Base-by-base conservation (phyloP, 2,797 vertebrate genomes). In the Lacerta bilineata region DNA sequence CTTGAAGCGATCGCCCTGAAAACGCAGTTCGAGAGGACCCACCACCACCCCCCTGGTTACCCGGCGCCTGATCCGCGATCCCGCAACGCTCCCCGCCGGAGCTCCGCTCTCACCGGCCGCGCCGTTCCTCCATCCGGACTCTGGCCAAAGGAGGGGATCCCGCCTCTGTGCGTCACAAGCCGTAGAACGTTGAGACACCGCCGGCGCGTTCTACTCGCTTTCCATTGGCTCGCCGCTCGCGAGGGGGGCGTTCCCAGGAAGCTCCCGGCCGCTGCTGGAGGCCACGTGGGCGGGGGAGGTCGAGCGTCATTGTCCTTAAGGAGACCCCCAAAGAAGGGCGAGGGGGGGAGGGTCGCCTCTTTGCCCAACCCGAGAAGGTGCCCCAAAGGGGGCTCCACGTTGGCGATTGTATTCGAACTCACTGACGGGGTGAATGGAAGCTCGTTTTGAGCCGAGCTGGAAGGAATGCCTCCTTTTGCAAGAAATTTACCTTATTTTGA, bases 141-240 rank as follows among this genome's bases (percentile, higher is more conserved):
- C 66, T 2, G 66, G 23, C 20, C 66, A 0, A 69, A 69, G 27
- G 61, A 55, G 36, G 80, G 13, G 41, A 17, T 3, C 6, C 8
- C 8, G 8, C 25, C 39, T 11, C 9, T 3, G 27, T 0, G 4
- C 41, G 5, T 29, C n/a, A 43, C 69, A 13, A 13, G 39, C 33
- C 8, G 2, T 13, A 0, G 46, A 80, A 64, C 13, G 39, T 4
- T 17, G 78, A 13, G 8, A 50, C 50, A 1, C 39, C 2, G 3
- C 2, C 83, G 1, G 3, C 2, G 41, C 82, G 3, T 5, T 18
- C 43, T 1, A 0, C 36, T 29, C 88, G 59, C 55, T 17, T 25
- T 39, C 23, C 1, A 81, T 85, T 89, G 88, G 88, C 33, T 8
- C 1, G 29, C 18, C 15, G 61, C 4, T 2, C 20, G 36, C 33